A percentile compares a stretch with the other conserved stretches of the same genome.
Evolutionary conservation across 2,888 invertebrate species (phyloP).

Genomic region (Ligdia adustata): DNA sequence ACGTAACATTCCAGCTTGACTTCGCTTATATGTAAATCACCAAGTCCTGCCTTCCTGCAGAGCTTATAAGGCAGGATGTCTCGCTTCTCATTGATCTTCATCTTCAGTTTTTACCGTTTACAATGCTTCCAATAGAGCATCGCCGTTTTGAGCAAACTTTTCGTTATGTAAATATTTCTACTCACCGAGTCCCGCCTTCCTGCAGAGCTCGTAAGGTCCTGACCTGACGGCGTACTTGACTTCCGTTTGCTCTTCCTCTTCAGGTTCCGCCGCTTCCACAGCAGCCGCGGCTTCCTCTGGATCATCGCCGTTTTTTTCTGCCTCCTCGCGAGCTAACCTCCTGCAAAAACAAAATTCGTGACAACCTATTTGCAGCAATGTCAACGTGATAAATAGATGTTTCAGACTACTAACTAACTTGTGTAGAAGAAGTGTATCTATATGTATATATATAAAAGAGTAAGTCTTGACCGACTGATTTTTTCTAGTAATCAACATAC

Average conservation of each 20-base stretch:
- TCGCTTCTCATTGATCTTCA: conserved; percentile 86
- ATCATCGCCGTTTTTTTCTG: conserved; percentile 86
- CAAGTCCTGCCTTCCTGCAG: conserved; percentile 93
- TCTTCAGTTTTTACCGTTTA: conserved; percentile 81
- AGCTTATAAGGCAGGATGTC: conserved; percentile 95
- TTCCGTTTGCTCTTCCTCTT: conserved; percentile 83
- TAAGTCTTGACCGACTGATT: too few relatives aligned
- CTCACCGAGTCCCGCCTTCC: conserved; percentile 91
- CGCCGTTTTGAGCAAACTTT: conserved; percentile 84
- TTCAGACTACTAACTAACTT: too few relatives aligned
- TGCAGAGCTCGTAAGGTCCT: conserved; percentile 95
- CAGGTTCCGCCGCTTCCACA: conserved; percentile 78
- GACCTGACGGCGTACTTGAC: conserved; percentile 94
- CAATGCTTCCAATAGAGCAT: conserved; percentile 86
- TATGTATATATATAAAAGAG: too few relatives aligned
- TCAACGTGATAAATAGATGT: too few relatives aligned
- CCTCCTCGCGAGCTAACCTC: conserved; percentile 72
- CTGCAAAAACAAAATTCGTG: conserved; percentile 33
- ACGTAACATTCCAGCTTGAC: too few relatives aligned
- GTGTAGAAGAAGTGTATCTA: too few relatives aligned
- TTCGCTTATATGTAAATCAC: too few relatives aligned
- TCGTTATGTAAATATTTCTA: too few relatives aligned
- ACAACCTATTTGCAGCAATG: neutral
- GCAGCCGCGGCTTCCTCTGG: conserved; percentile 86
- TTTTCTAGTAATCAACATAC: too few relatives aligned